phyloP scores from a whole-genome alignment of 1,140 invertebrate genomes.

The Panulirus ornatus region DNA sequence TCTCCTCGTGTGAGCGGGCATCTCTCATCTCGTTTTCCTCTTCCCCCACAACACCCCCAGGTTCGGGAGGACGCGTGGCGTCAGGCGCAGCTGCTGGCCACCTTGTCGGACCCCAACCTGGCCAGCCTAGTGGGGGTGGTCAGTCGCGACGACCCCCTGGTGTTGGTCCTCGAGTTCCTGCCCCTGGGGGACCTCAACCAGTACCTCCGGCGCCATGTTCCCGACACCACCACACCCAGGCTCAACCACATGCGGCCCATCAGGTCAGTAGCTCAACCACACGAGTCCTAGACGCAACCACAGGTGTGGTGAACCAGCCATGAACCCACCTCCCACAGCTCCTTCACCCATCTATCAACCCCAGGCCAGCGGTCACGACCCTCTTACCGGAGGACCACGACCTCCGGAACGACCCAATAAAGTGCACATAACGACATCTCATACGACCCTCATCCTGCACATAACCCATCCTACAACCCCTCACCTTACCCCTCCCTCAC shows the following conservation, averaged over 20 bases:
- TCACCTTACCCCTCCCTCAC: neutral
- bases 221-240: conserved; percentile 72
- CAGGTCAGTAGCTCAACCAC: conserved; percentile 53
- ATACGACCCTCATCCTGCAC: too few species aligned
- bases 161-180: conserved; percentile 91
- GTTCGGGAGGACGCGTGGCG: conserved; percentile 86
- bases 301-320: too few species aligned
- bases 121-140: conserved; percentile 81
- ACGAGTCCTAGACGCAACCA: too few species aligned
- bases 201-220: conserved; percentile 81
- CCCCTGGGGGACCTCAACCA: conserved; percentile 90
- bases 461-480: too few species aligned
- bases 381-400: too few species aligned
- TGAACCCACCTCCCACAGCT: too few species aligned
- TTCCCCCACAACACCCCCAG: neutral
- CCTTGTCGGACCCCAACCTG: conserved; percentile 89
- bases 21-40: neutral
- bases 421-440: too few species aligned
- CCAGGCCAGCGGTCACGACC: too few species aligned
- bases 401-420: too few species aligned
- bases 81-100: conserved; percentile 89
- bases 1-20: neutral
- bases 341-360: too few species aligned
- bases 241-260: conserved; percentile 72
- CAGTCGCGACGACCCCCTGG: conserved; percentile 85